A percentile compares a stretch with the other conserved stretches of the same genome.
Evolutionary conservation across 2,797 vertebrate species (phyloP).

Genomic region (Gambusia yucatana): DNA sequence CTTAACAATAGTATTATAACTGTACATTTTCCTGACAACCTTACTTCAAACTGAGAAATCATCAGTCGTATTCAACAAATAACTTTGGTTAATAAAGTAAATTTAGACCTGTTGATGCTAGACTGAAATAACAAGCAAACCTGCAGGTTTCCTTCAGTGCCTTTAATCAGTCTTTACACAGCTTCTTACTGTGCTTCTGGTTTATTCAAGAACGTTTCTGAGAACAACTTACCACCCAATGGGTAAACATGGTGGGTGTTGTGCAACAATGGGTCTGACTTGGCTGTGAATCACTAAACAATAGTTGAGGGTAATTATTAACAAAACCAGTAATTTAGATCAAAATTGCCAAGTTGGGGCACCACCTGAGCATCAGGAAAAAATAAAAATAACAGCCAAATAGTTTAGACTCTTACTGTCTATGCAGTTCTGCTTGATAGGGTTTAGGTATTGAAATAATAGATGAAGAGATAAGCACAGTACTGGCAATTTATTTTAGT

Average conservation of each 20-base stretch:
- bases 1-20: neutral
- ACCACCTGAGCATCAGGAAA: neutral
- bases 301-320: neutral
- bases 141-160: neutral
- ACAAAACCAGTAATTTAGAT: neutral
- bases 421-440: neutral
- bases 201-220: neutral
- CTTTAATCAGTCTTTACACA: neutral
- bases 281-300: neutral
- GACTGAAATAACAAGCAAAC: neutral
- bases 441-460: neutral
- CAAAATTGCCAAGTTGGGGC: neutral
- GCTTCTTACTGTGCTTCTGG: neutral
- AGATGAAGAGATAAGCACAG: neutral
- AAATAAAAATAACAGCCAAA: neutral
- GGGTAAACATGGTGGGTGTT: neutral
- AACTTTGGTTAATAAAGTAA: neutral
- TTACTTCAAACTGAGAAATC: neutral
- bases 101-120: neutral
- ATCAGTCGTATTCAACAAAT: neutral
- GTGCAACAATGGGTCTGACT: neutral
- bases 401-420: neutral
- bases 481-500: neutral
- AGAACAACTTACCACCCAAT: neutral
- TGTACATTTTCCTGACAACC: neutral